Percentiles rank a stretch among this genome's conserved stretches.
Conservation (phyloP, 2,113 vertebrate species). For the Cinclus cinclus region DNA sequence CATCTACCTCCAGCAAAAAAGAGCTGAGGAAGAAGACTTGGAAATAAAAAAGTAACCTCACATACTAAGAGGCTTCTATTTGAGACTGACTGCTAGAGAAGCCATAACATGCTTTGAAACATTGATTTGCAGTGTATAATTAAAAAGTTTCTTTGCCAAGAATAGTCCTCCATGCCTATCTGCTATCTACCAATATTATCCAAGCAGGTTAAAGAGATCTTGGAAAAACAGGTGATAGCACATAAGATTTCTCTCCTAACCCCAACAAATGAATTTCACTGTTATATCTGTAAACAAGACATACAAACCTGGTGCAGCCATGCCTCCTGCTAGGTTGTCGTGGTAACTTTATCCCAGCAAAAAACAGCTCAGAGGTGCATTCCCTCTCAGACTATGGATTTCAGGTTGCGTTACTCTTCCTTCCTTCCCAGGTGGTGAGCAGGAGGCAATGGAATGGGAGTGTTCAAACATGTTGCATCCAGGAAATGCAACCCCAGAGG, state of each 20-base stretch:
- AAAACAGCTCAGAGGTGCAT: not conserved
- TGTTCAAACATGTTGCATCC: not conserved
- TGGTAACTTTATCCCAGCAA: not conserved
- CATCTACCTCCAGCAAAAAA: not conserved
- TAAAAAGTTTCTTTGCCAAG: not conserved
- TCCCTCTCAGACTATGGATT: not conserved
- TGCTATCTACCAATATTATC: not conserved
- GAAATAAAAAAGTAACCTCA: not conserved
- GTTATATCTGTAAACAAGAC: not conserved
- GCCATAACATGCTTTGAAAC: not conserved
- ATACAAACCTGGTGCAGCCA: not conserved
- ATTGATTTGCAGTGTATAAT: fast-evolving
- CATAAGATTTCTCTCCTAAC: not conserved
- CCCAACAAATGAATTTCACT: not conserved
- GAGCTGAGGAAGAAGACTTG: not conserved
- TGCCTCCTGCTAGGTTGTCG: fast-evolving
- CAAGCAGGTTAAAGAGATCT: not conserved
- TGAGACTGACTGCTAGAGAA: not conserved
- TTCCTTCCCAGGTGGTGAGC: not conserved
- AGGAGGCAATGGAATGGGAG: not conserved
- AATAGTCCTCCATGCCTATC: not conserved
- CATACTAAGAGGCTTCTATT: not conserved
- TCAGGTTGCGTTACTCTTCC: fast-evolving
- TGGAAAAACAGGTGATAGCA: not conserved
- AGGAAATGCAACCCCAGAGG: not conserved